These are phyloP conservation scores for Campylomormyrus tamandua DNA, from an alignment of 2,113 vertebrate genomes.

Conservation along the genomic window DNA sequence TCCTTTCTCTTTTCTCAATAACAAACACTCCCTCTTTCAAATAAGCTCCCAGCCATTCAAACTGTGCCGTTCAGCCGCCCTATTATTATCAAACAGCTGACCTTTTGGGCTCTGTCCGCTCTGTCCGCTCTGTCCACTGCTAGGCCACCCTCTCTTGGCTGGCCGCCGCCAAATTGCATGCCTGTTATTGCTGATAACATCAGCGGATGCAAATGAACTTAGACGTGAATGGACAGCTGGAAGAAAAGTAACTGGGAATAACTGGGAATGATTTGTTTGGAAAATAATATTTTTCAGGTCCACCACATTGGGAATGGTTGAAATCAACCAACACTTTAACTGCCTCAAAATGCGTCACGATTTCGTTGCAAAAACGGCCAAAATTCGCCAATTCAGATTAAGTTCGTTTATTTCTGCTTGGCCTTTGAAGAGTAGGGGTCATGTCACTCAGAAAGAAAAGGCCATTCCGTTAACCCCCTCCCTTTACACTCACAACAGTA, in stretches of 20 bases:
- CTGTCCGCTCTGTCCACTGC: conserved; percentile 61
- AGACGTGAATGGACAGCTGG: conserved; percentile 29
- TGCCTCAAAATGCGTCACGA: conserved; percentile 44
- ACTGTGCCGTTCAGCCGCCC: conserved; percentile 47
- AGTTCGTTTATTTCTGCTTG: conserved; percentile 58
- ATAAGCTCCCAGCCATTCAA: conserved; percentile 55
- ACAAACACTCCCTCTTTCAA: conserved; percentile 59
- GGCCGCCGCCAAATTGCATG: conserved; percentile 47
- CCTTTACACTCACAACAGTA: conserved; percentile 25
- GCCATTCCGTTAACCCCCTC: conserved; percentile 49
- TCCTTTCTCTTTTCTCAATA: conserved; percentile 51
- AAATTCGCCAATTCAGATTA: conserved; percentile 59
- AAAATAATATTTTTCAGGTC: conserved; percentile 53
- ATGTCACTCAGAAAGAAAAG: conserved; percentile 71
- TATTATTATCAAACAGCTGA: conserved; percentile 60
- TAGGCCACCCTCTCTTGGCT: conserved; percentile 45
- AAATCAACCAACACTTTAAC: conserved; percentile 46
- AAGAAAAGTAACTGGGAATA: conserved; percentile 47
- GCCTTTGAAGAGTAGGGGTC: conserved; percentile 68
- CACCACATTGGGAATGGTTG: conserved; percentile 33
- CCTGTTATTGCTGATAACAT: conserved; percentile 65
- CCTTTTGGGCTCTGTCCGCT: conserved; percentile 60
- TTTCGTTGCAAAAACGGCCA: conserved; percentile 46
- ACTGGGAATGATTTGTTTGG: conserved; percentile 47
- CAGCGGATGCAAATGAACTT: conserved; percentile 65